These are phyloP conservation scores for Macropodus opercularis DNA, from an alignment of 2,797 vertebrate genomes.

Conservation along the genomic window DNA sequence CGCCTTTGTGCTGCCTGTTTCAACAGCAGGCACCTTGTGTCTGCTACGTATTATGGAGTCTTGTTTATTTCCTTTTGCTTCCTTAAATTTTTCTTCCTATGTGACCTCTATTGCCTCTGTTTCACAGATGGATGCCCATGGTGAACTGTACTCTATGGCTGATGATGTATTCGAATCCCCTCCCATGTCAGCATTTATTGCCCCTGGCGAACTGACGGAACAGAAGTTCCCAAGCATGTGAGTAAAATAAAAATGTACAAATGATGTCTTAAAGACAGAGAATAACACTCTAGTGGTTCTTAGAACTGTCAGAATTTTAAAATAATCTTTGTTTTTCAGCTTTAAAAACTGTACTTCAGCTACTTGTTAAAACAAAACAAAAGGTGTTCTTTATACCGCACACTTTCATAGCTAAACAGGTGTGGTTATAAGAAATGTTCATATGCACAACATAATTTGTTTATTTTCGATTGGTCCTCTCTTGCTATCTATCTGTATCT, in stretches of 20 bases:
- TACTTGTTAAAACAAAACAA: no score
- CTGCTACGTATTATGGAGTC: background rate
- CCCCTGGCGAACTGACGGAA: constrained; percentile 68
- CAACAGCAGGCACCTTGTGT: background rate
- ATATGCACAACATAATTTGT: no score
- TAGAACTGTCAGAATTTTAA: background rate
- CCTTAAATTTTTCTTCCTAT: background rate
- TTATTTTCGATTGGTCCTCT: no score
- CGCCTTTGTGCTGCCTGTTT: background rate
- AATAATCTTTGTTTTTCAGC: background rate
- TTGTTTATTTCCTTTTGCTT: background rate
- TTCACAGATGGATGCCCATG: constrained; percentile 84
- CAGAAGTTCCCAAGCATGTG: constrained; percentile 78
- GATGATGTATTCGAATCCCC: constrained; percentile 98
- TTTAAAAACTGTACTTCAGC: no score
- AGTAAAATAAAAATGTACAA: constrained; percentile 71
- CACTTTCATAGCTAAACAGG: no score
- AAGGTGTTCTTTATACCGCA: no score
- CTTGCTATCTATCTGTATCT: no score
- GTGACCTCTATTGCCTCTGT: constrained; percentile 6
- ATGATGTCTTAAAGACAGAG: background rate
- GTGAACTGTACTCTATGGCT: constrained; percentile 90
- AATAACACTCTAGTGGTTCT: background rate
- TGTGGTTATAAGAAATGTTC: no score
- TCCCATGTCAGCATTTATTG: constrained; percentile 85